Conservation (phyloP, 92 coral and sea anemone genomes). For the Epizoanthus rinbou region DNA sequence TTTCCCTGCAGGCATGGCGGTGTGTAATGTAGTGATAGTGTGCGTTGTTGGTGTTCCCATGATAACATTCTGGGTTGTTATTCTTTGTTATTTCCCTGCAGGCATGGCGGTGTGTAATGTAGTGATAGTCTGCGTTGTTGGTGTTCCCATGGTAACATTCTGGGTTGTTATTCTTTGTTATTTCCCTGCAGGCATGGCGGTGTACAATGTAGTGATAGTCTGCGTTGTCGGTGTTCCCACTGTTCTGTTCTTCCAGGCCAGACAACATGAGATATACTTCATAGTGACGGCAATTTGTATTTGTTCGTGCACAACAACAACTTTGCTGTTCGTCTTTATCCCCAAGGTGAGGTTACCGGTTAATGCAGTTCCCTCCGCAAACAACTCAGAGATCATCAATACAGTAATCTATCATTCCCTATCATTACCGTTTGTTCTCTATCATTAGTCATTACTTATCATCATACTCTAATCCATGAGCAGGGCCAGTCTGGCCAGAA, state of each 20-base stretch:
- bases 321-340: slow-evolving; percentile 72
- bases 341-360: slow-evolving; percentile 63
- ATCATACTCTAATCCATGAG: too few species aligned
- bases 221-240: slow-evolving; percentile 75
- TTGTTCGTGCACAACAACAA: slow-evolving; percentile 72
- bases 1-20: slow-evolving; percentile 69
- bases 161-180: too few species aligned
- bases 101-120: slow-evolving; percentile 85
- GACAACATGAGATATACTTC: slow-evolving; percentile 55
- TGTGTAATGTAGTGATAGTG: slow-evolving; percentile 70
- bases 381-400: too few species aligned
- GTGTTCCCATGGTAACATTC: slow-evolving; percentile 55
- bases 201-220: slow-evolving; percentile 73
- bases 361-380: too few species aligned
- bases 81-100: not conserved
- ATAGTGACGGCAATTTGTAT: slow-evolving; percentile 65
- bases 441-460: too few species aligned
- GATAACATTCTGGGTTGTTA: not conserved
- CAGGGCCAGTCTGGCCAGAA: too few species aligned
- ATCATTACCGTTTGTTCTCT: too few species aligned
- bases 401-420: not conserved
- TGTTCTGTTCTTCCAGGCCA: slow-evolving; percentile 44
- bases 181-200: slow-evolving; percentile 70
- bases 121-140: slow-evolving; percentile 65
- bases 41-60: slow-evolving; percentile 74